Evolutionary conservation across 2,888 invertebrate species (phyloP).

Genomic region (Holacanthella duospinosa): DNA sequence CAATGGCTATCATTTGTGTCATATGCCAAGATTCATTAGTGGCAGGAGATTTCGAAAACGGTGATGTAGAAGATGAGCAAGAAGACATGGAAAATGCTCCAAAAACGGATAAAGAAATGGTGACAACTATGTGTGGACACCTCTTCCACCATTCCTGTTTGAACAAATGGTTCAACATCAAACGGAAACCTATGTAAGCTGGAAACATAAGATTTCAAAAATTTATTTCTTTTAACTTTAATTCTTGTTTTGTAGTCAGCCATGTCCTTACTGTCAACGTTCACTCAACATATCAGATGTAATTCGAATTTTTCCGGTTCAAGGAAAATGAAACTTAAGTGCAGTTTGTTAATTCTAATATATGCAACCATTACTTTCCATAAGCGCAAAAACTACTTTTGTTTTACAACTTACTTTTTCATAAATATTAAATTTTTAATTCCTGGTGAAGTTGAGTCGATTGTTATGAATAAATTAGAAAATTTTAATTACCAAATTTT

Average conservation of each 20-base stretch:
- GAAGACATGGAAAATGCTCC: not conserved
- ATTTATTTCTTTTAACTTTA: not conserved
- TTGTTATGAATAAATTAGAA: too few relatives aligned
- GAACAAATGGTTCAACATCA: conserved; percentile 25
- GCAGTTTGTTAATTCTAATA: too few relatives aligned
- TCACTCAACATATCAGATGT: conserved; percentile 21
- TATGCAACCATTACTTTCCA: too few relatives aligned
- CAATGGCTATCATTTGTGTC: conserved; percentile 30
- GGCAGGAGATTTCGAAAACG: not conserved
- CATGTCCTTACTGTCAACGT: conserved; percentile 27
- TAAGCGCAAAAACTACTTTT: too few relatives aligned
- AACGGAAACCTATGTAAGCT: conserved; percentile 15
- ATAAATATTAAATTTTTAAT: too few relatives aligned
- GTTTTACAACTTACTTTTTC: too few relatives aligned
- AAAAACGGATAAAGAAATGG: conserved; percentile 18
- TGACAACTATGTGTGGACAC: conserved; percentile 29
- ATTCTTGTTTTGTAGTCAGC: conserved; percentile 18
- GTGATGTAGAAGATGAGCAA: not conserved
- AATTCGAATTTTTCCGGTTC: conserved; percentile 30
- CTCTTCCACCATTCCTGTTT: conserved; percentile 27
- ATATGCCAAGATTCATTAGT: conserved; percentile 33
- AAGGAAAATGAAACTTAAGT: conserved; percentile 16
- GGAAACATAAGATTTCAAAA: not conserved
- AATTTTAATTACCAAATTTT: too few relatives aligned
- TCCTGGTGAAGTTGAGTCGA: too few relatives aligned